Evolutionary conservation across 2,797 vertebrate species (phyloP), one percentile per base, ranked within the genome.

Genomic region (Gambelia wislizenii): DNA sequence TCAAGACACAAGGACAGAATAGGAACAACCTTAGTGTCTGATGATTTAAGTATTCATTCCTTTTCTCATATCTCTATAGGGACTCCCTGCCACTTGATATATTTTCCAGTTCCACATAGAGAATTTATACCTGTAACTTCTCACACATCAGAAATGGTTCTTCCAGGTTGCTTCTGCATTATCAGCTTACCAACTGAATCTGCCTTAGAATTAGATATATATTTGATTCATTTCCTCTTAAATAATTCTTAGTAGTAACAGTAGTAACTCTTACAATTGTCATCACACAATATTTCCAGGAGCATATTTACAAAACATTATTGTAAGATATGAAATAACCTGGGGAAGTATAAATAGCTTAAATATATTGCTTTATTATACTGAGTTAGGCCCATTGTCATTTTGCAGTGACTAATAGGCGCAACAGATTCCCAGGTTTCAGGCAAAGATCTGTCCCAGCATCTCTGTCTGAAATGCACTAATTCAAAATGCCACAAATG

Each of bases 31-130:
- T 79, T 14, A 22, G 47, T 52, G 27, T 3, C 77, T 52, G 64
- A 49, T 87, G 85, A 82, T 27, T n/a, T 78, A 47, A 86, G 85
- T 67, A 59, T 82, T 70, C n/a, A 54, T 76, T n/a, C 77, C 67
- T 67, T 83, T 76, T 74, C 86, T 74, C 49, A 72, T 36, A 52
- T 44, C 86, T 87, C 69, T 72, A n/a, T 59, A 78, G 27, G 59
- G 74, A 22, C 83, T 78, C 59, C 10, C 56, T 25, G 80, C 54
- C 36, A 54, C 83, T 42, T 77, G 81, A 83, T 42, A 54, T 54
- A 64, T 67, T 77, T 59, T 33, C 70, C 16, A 54, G 44, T 36
- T 72, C 72, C 59, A 54, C 30, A 67, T 39, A 77, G 81, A 83
- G 36, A 77, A 77, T 76, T 13, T 83, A 42, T 54, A 76, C 25